phyloP scores from a whole-genome alignment of 2,113 vertebrate species.

The Stigmatopora argus region DNA sequence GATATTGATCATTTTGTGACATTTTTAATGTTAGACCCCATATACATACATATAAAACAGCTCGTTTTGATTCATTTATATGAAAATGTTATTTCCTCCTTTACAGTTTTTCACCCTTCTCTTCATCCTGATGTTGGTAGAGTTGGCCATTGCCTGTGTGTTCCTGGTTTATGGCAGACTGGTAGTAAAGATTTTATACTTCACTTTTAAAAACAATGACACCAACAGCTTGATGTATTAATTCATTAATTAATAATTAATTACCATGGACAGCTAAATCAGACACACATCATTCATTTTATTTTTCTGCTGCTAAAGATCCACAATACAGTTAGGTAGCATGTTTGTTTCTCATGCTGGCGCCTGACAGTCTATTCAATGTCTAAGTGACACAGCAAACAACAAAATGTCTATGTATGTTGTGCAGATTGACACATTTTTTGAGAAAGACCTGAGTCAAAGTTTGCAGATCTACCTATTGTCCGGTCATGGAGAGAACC shows the following conservation, averaged over 20 bases:
- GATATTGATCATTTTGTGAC: no score
- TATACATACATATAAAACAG: no score
- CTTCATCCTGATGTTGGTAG: conserved; percentile 73
- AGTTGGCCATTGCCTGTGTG: conserved; percentile 70
- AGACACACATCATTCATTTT: background rate
- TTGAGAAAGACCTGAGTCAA: conserved; percentile 52
- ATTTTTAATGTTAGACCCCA: no score
- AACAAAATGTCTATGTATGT: background rate
- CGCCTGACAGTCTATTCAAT: background rate
- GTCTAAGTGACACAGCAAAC: background rate
- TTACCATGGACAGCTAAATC: background rate
- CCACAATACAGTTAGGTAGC: background rate
- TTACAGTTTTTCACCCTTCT: conserved; percentile 73
- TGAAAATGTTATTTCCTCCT: background rate
- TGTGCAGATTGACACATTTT: conserved; percentile 52
- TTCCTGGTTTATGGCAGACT: conserved; percentile 70
- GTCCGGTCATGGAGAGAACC: conserved; percentile 27
- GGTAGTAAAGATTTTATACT: conserved; percentile 43
- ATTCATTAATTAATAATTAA: background rate
- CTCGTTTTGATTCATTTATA: no score
- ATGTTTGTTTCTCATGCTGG: background rate
- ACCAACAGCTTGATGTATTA: background rate
- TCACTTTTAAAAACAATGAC: background rate
- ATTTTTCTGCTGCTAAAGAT: background rate
- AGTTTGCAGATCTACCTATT: conserved; percentile 53